Percentiles rank a stretch among this genome's conserved stretches.
Evolutionary conservation across 53 echinoderm and acorn worm genomes (phyloP).

Genomic region (Paracentrotus lividus): DNA sequence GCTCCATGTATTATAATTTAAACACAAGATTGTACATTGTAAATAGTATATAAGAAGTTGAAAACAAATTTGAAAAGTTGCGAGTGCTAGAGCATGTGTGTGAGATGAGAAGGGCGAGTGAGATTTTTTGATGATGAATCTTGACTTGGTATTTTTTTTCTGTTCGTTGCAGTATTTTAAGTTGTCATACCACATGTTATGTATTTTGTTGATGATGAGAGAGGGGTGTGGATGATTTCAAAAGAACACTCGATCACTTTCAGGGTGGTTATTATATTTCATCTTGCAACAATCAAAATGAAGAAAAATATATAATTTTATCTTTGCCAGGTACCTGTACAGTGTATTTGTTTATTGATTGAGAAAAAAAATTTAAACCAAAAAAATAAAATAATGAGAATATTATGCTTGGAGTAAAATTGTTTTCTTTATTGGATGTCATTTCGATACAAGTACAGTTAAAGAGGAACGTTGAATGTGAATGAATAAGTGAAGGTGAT

Average conservation of each 20-base stretch:
- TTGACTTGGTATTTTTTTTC: conserved; percentile 22
- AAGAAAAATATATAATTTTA: conserved; percentile 69
- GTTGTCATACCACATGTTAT: conserved; percentile 32
- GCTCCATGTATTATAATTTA: conserved; percentile 64
- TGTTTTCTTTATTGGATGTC: conserved; percentile 24
- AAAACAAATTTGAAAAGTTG: conserved; percentile 61
- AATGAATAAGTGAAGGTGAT: neutral
- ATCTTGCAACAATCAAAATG: conserved; percentile 62
- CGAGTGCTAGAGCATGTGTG: conserved; percentile 66
- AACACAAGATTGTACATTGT: conserved; percentile 62
- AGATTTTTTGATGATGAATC: conserved; percentile 5
- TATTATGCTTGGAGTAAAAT: neutral
- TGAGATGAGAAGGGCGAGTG: conserved; percentile 14
- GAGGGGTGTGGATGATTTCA: conserved; percentile 28
- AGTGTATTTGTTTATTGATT: conserved; percentile 76
- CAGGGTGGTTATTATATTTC: conserved; percentile 45
- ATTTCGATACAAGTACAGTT: too few species aligned
- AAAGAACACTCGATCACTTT: conserved; percentile 44
- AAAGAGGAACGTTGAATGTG: neutral
- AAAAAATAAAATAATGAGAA: conserved; percentile 60
- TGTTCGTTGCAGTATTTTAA: conserved; percentile 61
- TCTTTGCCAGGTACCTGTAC: conserved; percentile 73
- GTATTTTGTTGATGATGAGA: conserved; percentile 51
- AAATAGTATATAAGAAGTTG: conserved; percentile 60
- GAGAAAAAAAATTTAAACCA: conserved; percentile 51